These are phyloP conservation scores for Tetraodon nigroviridis DNA, from an alignment of 2,113 vertebrate genomes.

Conservation along the genomic window DNA sequence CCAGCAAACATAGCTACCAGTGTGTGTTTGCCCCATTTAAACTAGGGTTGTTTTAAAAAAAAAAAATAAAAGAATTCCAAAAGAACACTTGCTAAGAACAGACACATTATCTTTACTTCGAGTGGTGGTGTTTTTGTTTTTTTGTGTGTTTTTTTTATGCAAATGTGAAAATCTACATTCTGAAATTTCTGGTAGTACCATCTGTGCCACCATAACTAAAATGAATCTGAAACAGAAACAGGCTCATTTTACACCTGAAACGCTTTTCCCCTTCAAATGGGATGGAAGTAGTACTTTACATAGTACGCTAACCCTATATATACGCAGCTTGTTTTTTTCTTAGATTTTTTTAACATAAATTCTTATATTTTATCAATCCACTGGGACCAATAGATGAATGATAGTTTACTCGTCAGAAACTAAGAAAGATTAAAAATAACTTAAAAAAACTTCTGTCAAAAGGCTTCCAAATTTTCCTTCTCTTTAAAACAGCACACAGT, in stretches of 20 bases:
- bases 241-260: too few species aligned
- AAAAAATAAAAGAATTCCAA: too few species aligned
- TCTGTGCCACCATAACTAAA: constrained; percentile 1
- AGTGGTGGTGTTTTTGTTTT: background rate
- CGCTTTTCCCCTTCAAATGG: too few species aligned
- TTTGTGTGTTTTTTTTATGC: background rate
- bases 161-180: background rate
- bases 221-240: constrained; percentile 4
- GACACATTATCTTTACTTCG: background rate
- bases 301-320: too few species aligned
- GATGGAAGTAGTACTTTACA: too few species aligned
- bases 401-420: constrained; percentile 14
- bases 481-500: too few species aligned
- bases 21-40: constrained; percentile 4
- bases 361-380: constrained; percentile 16
- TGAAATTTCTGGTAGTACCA: background rate
- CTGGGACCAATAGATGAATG: constrained; percentile 45
- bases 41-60: too few species aligned
- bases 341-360: constrained; percentile 1
- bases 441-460: constrained; percentile 19
- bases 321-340: too few species aligned
- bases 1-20: constrained; percentile 54
- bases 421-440: constrained; percentile 44
- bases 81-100: too few species aligned
- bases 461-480: constrained; percentile 36